Evolutionary conservation across 2,113 vertebrate genomes (phyloP).

Genomic region (Poeciliopsis turrubarensis): DNA sequence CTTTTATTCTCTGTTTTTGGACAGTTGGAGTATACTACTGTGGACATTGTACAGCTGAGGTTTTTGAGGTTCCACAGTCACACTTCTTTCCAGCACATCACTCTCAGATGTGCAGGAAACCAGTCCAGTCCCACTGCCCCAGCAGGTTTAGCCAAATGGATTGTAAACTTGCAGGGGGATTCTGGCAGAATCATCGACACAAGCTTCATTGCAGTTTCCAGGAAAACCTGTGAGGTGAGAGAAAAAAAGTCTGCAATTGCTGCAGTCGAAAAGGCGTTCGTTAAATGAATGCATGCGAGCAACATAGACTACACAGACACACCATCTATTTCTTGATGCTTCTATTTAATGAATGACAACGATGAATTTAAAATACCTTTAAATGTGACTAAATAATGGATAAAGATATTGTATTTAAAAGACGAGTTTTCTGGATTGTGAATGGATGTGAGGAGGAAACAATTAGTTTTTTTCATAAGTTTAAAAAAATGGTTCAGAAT

Average conservation of each 20-base stretch:
- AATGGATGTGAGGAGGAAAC: not conserved
- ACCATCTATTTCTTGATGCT: not conserved
- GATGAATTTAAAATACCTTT: not conserved
- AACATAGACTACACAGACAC: not conserved
- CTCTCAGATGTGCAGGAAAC: conserved; percentile 55
- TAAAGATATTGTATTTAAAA: not conserved
- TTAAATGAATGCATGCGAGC: not conserved
- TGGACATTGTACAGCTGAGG: conserved; percentile 79
- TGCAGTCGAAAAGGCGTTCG: not conserved
- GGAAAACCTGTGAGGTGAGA: conserved; percentile 67
- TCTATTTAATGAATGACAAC: not conserved
- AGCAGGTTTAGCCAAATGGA: conserved; percentile 6
- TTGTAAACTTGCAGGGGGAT: conserved; percentile 70
- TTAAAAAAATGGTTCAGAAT: too few species aligned
- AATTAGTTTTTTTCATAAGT: not conserved
- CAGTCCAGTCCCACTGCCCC: not conserved
- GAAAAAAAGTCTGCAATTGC: not conserved
- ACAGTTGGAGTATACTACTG: conserved; percentile 75
- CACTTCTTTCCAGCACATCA: conserved; percentile 72
- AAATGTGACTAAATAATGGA: too few species aligned
- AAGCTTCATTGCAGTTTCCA: conserved; percentile 44
- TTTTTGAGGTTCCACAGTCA: conserved; percentile 79
- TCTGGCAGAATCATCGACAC: conserved; percentile 63
- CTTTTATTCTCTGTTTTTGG: not conserved
- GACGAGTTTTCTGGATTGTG: too few species aligned